Percentiles rank a stretch among this genome's conserved stretches.
These are phyloP conservation scores for Spea bombifrons DNA, from an alignment of 2,113 vertebrate genomes.

Conservation along the genomic window DNA sequence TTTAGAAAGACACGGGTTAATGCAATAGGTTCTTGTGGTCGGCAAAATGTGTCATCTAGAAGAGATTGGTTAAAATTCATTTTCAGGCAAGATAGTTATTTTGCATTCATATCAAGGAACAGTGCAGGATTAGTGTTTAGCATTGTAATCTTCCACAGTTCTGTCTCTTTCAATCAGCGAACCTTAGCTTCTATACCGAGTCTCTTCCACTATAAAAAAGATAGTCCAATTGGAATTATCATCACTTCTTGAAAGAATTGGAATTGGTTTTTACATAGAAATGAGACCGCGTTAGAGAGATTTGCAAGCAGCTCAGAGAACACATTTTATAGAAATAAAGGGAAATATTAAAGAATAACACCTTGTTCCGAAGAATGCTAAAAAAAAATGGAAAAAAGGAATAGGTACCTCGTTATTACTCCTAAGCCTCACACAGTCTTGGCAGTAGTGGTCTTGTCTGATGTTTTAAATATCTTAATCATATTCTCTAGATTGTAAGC, in stretches of 20 bases:
- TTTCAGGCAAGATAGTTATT: constrained; percentile 44
- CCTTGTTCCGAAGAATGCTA: background rate
- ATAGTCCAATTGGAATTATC: constrained; percentile 49
- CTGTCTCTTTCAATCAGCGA: constrained; percentile 47
- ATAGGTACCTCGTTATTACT: constrained; percentile 29
- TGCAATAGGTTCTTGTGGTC: background rate
- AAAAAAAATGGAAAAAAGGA: background rate
- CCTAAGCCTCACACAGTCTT: constrained; percentile 10
- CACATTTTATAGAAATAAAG: constrained; percentile 40
- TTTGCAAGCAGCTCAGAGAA: constrained; percentile 29
- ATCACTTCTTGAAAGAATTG: constrained; percentile 47
- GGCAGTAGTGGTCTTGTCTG: constrained; percentile 12
- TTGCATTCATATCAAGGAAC: constrained; percentile 47
- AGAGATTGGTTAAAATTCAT: constrained; percentile 47
- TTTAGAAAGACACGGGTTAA: constrained; percentile 29
- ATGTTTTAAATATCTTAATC: constrained; percentile 31
- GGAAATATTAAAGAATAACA: constrained; percentile 32
- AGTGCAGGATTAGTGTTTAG: constrained; percentile 46
- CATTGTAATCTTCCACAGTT: constrained; percentile 46
- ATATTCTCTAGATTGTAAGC: background rate
- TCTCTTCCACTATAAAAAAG: constrained; percentile 40
- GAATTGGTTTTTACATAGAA: constrained; percentile 48
- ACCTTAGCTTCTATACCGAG: constrained; percentile 39
- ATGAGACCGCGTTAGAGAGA: constrained; percentile 34
- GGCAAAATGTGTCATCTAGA: constrained; percentile 21